Conservation (phyloP, 2,797 vertebrate species). For the Phalloptychus januarius region DNA sequence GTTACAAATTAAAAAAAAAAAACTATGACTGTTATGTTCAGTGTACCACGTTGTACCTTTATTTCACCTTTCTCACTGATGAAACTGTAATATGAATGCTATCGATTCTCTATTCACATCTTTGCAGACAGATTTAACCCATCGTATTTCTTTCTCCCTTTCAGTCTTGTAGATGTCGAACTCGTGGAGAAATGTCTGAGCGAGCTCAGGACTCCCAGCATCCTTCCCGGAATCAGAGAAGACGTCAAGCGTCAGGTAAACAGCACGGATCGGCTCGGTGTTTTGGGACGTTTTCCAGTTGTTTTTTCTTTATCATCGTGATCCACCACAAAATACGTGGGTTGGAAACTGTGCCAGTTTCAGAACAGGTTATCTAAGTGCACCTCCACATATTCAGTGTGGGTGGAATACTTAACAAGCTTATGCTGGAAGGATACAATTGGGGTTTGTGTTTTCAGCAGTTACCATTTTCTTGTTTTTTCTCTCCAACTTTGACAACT, state of each 20-base stretch:
- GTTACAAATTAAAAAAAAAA: not conserved
- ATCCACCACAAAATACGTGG: conserved; percentile 39
- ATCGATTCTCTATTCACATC: conserved; percentile 16
- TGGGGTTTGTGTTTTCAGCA: conserved; percentile 32
- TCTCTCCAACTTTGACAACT: not conserved
- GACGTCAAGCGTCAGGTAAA: conserved; percentile 88
- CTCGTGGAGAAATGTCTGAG: conserved; percentile 81
- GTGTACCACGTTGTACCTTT: not conserved
- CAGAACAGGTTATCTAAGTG: conserved; percentile 51
- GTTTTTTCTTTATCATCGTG: conserved; percentile 27
- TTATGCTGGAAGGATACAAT: conserved; percentile 27
- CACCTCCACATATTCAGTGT: conserved; percentile 48
- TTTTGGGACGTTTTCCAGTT: conserved; percentile 34
- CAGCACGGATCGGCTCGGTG: conserved; percentile 24
- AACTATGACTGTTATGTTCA: not conserved
- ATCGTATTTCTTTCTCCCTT: conserved; percentile 41
- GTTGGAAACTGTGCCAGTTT: conserved; percentile 33
- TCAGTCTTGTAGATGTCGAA: conserved; percentile 82
- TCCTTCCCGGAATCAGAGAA: conserved; percentile 75
- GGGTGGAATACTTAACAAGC: conserved; percentile 58
- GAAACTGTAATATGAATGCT: conserved; percentile 15
- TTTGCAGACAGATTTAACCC: not conserved
- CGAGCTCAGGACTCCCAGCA: conserved; percentile 81
- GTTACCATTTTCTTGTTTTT: conserved; percentile 10
- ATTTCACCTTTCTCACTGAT: not conserved